Evolutionary conservation across 2,888 invertebrate species (phyloP).

Genomic region (Thecophora atra): DNA sequence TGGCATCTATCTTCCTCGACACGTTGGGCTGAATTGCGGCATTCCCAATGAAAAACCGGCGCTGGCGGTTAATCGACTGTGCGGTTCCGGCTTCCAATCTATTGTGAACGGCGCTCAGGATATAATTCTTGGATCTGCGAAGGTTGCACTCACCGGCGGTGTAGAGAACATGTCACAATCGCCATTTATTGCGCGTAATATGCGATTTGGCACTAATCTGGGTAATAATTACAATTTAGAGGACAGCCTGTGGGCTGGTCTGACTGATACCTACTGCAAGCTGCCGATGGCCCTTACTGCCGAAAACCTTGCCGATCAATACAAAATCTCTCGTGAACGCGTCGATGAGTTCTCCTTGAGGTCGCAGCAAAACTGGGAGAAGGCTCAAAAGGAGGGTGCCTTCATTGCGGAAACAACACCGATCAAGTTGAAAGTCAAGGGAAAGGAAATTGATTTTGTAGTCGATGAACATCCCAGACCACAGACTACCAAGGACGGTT

Average conservation of each 20-base stretch:
- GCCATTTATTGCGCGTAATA: constrained; percentile 84
- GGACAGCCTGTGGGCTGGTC: constrained; percentile 88
- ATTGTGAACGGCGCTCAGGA: constrained; percentile 93
- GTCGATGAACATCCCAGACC: constrained; percentile 82
- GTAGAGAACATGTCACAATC: constrained; percentile 95
- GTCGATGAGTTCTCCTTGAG: constrained; percentile 85
- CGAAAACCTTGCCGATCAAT: constrained; percentile 90
- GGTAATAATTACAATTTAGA: constrained; percentile 83
- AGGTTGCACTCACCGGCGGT: constrained; percentile 90
- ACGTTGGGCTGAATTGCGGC: constrained; percentile 85
- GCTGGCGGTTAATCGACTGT: constrained; percentile 89
- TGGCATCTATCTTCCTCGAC: constrained; percentile 86
- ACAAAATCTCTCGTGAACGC: constrained; percentile 80
- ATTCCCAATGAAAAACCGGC: constrained; percentile 88
- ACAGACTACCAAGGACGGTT: constrained; percentile 83
- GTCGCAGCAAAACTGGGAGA: constrained; percentile 90
- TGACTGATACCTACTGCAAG: constrained; percentile 89
- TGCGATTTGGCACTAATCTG: constrained; percentile 88
- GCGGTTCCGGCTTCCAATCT: constrained; percentile 98
- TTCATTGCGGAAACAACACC: constrained; percentile 93
- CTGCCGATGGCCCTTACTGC: constrained; percentile 97
- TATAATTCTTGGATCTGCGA: constrained; percentile 83
- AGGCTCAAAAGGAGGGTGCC: constrained; percentile 85
- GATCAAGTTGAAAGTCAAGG: constrained; percentile 84
- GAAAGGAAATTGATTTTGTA: constrained; percentile 79